Evolutionary conservation across 2,888 invertebrate genomes (phyloP).

Genomic region (Pseudococcus longispinus): DNA sequence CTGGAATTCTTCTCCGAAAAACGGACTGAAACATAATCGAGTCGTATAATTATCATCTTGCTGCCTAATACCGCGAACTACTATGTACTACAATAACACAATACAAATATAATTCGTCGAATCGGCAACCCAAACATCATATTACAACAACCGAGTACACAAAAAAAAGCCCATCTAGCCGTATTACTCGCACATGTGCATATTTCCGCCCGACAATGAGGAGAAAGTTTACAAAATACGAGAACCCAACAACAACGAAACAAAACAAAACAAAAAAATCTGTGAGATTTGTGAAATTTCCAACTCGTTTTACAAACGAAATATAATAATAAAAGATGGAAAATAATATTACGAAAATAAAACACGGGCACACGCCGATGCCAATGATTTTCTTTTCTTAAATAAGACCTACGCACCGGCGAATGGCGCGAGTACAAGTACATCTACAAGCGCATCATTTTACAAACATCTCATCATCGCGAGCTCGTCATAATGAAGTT

Average conservation of each 20-base stretch:
- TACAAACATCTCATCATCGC: neutral
- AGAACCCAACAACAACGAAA: neutral
- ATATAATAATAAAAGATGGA: neutral
- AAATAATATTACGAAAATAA: neutral
- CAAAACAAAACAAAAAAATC: neutral
- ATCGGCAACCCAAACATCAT: neutral
- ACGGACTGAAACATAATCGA: conserved; percentile 72
- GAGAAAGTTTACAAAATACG: neutral
- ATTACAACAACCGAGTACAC: neutral
- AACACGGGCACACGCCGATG: neutral
- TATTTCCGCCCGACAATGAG: neutral
- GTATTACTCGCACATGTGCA: neutral
- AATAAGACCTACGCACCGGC: too few relatives aligned
- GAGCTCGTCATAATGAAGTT: conserved; percentile 28
- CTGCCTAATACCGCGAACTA: too few relatives aligned
- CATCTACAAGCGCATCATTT: neutral
- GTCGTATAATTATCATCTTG: conserved; percentile 22
- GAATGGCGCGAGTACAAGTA: too few relatives aligned
- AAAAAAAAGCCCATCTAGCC: neutral
- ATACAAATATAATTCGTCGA: neutral
- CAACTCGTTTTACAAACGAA: neutral
- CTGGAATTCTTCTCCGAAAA: conserved; percentile 92
- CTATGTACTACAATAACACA: neutral
- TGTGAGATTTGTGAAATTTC: neutral
- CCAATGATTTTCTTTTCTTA: neutral